These are phyloP conservation scores for Siniperca undulata DNA, from an alignment of 2,797 vertebrate species.

Conservation along the genomic window DNA sequence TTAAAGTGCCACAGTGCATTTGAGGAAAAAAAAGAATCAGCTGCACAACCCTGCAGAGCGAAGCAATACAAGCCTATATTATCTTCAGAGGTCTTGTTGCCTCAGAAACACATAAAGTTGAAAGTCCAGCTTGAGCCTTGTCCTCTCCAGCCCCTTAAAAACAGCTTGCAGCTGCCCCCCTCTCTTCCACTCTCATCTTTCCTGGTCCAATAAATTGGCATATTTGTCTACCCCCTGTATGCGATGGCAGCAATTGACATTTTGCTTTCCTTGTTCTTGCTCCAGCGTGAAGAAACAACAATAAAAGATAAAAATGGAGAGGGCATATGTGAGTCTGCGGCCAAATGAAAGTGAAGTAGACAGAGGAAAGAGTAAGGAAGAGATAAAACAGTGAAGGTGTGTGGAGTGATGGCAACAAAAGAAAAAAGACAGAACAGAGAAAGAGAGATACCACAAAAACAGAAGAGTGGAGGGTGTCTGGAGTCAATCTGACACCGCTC, in stretches of 20 bases:
- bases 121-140: slow-evolving; percentile 36
- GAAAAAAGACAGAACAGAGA: slow-evolving; percentile 13
- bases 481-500: slow-evolving; percentile 44
- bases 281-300: slow-evolving; percentile 18
- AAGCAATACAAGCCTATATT: slow-evolving; percentile 23
- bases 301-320: slow-evolving; percentile 34
- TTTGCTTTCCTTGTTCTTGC: slow-evolving; percentile 44
- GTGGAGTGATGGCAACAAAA: slow-evolving; percentile 1
- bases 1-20: slow-evolving; percentile 39
- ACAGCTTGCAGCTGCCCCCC: slow-evolving; percentile 35
- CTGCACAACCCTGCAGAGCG: slow-evolving; percentile 39
- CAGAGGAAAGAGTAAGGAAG: slow-evolving; percentile 4
- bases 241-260: slow-evolving; percentile 34
- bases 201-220: slow-evolving; percentile 41
- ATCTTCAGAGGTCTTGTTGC: slow-evolving; percentile 46
- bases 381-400: slow-evolving; percentile 25
- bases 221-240: slow-evolving; percentile 35
- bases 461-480: slow-evolving; percentile 32
- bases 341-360: slow-evolving; percentile 36
- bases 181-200: slow-evolving; percentile 31
- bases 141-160: slow-evolving; percentile 48
- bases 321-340: slow-evolving; percentile 12
- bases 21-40: neutral
- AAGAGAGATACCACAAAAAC: slow-evolving; percentile 23
- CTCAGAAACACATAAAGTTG: slow-evolving; percentile 41